These are phyloP conservation scores for Uropetala carovei DNA, from an alignment of 2,888 invertebrate species.

Conservation along the genomic window DNA sequence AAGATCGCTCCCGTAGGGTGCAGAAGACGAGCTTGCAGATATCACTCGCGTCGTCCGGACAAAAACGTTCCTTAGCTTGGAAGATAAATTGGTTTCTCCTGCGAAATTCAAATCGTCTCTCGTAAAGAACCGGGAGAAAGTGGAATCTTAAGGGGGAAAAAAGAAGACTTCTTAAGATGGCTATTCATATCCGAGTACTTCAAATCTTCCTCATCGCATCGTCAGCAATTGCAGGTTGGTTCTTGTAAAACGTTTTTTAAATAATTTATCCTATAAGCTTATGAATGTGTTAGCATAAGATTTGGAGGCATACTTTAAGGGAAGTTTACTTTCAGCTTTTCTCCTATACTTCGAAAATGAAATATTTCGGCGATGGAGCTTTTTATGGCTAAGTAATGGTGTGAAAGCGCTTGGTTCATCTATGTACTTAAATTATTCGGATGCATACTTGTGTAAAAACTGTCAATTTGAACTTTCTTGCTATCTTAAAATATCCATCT, in stretches of 20 bases:
- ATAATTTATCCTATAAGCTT: neutral
- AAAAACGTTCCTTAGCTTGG: neutral
- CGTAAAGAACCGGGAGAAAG: neutral
- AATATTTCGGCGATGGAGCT: too few species aligned
- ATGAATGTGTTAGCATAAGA: neutral
- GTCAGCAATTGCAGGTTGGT: slow-evolving; percentile 41
- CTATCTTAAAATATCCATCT: too few species aligned
- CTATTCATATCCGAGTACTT: slow-evolving; percentile 46
- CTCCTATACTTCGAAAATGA: too few species aligned
- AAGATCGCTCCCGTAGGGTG: neutral
- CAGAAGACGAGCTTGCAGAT: neutral
- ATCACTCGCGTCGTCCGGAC: neutral
- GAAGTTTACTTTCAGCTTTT: too few species aligned
- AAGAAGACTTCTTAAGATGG: slow-evolving; percentile 27
- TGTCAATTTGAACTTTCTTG: too few species aligned
- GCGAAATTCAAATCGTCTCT: neutral
- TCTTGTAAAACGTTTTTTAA: neutral
- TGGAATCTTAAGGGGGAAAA: neutral
- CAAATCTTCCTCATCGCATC: slow-evolving; percentile 41
- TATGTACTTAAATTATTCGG: too few species aligned
- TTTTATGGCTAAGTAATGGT: too few species aligned
- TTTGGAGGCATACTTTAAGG: neutral
- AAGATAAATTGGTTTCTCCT: neutral
- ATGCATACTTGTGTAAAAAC: too few species aligned
- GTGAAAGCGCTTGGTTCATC: too few species aligned